Evolutionary conservation across 2,113 vertebrate species (phyloP).

Genomic region (Paramormyrops kingsleyae): DNA sequence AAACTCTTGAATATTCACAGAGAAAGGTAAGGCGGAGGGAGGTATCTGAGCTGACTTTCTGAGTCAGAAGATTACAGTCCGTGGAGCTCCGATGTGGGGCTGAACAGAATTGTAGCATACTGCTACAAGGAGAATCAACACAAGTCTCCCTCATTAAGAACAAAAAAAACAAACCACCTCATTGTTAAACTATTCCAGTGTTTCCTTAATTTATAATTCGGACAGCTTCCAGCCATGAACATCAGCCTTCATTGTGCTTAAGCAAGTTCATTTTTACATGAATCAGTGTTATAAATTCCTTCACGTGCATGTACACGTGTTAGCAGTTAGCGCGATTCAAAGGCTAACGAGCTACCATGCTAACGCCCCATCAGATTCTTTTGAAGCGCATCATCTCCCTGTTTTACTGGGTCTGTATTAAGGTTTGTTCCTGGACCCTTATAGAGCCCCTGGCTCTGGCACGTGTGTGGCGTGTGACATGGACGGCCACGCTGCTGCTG

Average conservation of each 20-base stretch:
- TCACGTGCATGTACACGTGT: background rate
- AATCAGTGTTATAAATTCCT: background rate
- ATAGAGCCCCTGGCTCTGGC: background rate
- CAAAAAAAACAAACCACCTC: background rate
- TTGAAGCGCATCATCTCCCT: background rate
- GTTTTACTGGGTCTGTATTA: background rate
- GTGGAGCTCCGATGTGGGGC: background rate
- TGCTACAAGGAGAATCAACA: background rate
- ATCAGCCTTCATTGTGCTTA: background rate
- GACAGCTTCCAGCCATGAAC: background rate
- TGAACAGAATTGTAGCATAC: background rate
- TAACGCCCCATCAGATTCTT: background rate
- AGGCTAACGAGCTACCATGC: background rate
- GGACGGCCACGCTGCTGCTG: background rate
- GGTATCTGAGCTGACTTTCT: background rate
- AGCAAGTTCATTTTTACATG: background rate
- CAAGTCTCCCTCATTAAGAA: background rate
- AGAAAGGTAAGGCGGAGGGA: background rate
- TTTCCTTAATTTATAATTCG: background rate
- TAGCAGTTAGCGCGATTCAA: background rate
- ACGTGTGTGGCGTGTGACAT: background rate
- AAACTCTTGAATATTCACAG: background rate
- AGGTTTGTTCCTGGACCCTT: background rate
- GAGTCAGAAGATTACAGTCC: background rate
- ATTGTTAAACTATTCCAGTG: background rate